phyloP scores from a whole-genome alignment of 2,797 vertebrate genomes.

The Rhabdophis nuchalis region DNA sequence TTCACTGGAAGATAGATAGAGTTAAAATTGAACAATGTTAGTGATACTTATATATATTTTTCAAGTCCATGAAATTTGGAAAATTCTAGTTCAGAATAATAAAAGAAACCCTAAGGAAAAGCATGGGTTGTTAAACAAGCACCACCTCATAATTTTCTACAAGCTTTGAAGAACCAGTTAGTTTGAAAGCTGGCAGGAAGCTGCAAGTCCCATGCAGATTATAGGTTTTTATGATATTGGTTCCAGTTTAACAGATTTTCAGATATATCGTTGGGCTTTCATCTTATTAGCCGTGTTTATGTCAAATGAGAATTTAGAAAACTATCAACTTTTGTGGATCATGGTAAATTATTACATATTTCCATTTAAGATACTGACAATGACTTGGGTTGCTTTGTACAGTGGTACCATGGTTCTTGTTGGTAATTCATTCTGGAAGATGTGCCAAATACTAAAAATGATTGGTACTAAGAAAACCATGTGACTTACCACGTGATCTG shows the following conservation, averaged over 20 bases:
- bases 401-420: too few species aligned
- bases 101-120: not conserved
- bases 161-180: too few species aligned
- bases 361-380: not conserved
- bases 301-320: not conserved
- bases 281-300: not conserved
- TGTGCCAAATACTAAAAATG: too few species aligned
- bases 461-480: too few species aligned
- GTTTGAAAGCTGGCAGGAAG: too few species aligned
- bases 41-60: not conserved
- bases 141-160: too few species aligned
- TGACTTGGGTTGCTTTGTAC: not conserved
- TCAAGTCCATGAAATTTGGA: not conserved
- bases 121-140: too few species aligned
- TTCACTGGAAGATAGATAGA: not conserved
- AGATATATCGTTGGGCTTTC: not conserved
- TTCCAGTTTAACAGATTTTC: not conserved
- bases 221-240: not conserved
- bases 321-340: not conserved
- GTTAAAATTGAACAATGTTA: not conserved
- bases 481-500: too few species aligned
- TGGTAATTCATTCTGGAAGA: too few species aligned
- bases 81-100: not conserved
- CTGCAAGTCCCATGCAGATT: too few species aligned
- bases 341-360: not conserved